Conservation (phyloP, 2,797 vertebrate genomes). For the Pangasius sanitwongsei region DNA sequence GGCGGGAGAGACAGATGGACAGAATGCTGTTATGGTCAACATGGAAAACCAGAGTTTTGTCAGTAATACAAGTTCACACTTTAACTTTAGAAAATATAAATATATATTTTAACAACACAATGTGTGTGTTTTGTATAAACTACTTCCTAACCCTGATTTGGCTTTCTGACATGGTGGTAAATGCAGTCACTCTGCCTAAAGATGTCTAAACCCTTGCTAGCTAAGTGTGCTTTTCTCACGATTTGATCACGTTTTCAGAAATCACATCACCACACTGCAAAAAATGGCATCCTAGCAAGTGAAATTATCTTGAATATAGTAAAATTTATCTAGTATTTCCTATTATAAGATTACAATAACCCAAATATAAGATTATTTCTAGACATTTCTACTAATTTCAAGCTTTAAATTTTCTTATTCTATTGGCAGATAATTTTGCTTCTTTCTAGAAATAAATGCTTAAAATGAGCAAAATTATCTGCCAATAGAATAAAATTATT, state of each 20-base stretch:
- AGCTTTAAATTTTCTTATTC: too few relatives aligned
- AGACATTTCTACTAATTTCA: too few relatives aligned
- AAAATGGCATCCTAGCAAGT: too few relatives aligned
- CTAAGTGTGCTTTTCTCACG: background rate
- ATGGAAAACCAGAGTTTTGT: background rate
- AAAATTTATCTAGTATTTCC: too few relatives aligned
- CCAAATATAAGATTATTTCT: too few relatives aligned
- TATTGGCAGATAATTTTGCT: too few relatives aligned
- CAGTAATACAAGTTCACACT: background rate
- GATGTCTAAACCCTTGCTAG: background rate
- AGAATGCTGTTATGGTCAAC: background rate
- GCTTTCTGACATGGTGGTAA: background rate
- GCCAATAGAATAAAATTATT: too few relatives aligned
- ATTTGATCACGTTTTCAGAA: background rate
- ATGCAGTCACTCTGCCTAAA: background rate
- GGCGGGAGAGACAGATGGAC: background rate
- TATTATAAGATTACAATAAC: too few relatives aligned
- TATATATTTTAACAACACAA: background rate
- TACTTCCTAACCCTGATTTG: background rate
- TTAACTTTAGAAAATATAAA: background rate
- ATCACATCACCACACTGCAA: background rate
- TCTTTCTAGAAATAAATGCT: too few relatives aligned
- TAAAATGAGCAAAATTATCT: too few relatives aligned
- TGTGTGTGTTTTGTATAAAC: background rate
- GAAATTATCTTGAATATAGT: too few relatives aligned